phyloP scores from a whole-genome alignment of 2,797 vertebrate species.

The Sebastes vulpes region DNA sequence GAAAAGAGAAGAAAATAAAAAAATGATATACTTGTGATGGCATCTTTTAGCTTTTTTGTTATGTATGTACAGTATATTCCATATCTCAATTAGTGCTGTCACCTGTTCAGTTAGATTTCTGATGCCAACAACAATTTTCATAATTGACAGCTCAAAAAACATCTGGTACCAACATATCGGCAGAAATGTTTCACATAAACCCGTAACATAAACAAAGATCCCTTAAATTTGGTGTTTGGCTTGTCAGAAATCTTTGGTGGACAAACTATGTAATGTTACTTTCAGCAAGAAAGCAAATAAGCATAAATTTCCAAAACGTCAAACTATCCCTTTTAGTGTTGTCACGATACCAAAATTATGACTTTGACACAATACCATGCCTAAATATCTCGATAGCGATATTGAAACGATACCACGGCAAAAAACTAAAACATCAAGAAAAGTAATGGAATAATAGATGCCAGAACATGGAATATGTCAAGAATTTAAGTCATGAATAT shows the following conservation, averaged over 20 bases:
- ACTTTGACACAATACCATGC: no score
- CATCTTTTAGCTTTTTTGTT: neutral
- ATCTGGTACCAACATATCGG: neutral
- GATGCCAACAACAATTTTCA: neutral
- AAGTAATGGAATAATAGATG: no score
- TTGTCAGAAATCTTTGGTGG: neutral
- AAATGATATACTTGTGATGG: neutral
- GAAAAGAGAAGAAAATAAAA: neutral
- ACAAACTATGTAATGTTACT: neutral
- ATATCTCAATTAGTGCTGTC: neutral
- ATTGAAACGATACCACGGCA: no score
- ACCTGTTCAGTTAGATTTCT: neutral
- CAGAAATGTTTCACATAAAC: neutral
- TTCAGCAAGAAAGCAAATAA: neutral
- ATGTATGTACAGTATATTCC: neutral
- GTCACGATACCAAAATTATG: no score
- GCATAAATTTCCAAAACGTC: neutral
- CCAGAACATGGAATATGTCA: no score
- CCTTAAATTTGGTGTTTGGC: neutral
- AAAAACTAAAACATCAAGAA: no score
- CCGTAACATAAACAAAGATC: neutral
- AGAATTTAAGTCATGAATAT: no score
- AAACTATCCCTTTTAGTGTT: neutral
- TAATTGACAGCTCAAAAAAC: neutral
- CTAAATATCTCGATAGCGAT: no score